These are phyloP conservation scores for Cnemophilus loriae DNA, from an alignment of 2,113 vertebrate species.

Conservation along the genomic window DNA sequence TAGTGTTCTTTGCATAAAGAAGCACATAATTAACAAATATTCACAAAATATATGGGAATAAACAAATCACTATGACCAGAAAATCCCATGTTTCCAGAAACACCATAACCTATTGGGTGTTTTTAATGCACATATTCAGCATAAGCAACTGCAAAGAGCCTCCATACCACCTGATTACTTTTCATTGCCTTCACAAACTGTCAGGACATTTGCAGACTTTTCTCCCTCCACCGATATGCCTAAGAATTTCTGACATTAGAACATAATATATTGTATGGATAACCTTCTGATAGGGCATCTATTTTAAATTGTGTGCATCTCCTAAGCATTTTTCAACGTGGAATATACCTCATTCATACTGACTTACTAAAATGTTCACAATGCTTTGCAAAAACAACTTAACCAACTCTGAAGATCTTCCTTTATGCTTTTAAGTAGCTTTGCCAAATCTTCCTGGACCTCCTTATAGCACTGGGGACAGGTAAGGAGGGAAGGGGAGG, in stretches of 20 bases:
- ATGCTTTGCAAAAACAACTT: neutral
- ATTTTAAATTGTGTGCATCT: neutral
- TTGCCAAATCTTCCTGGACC: neutral
- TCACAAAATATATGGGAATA: neutral
- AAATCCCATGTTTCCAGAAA: neutral
- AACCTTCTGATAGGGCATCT: neutral
- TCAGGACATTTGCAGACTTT: neutral
- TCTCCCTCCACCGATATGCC: neutral
- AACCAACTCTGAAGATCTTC: neutral
- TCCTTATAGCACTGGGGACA: neutral
- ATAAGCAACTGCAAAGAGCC: neutral
- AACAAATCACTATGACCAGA: neutral
- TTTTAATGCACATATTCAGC: neutral
- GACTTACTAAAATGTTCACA: neutral
- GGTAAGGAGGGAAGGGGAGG: too few species aligned
- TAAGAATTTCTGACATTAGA: neutral
- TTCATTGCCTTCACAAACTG: neutral
- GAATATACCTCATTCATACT: neutral
- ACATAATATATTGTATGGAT: neutral
- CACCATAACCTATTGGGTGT: neutral
- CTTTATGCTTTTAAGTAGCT: neutral
- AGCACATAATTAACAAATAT: neutral
- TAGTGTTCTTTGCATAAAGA: neutral
- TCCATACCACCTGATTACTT: neutral
- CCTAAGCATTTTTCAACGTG: neutral